phyloP scores from a whole-genome alignment of 2,888 invertebrate genomes.

The Drosophila percnosoma region DNA sequence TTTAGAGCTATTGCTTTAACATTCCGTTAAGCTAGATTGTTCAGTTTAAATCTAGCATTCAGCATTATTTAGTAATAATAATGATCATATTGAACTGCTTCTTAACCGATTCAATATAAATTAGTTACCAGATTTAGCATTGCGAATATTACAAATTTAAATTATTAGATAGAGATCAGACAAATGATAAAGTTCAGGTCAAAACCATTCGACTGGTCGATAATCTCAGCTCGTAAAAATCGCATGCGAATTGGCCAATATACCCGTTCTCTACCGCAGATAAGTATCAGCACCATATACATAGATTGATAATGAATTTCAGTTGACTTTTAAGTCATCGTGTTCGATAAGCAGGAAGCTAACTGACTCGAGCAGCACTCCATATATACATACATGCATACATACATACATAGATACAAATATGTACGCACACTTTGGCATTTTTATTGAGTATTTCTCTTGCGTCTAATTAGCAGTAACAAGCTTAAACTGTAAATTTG shows the following conservation, averaged over 20 bases:
- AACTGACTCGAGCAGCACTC: not conserved
- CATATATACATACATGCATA: not conserved
- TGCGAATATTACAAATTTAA: not conserved
- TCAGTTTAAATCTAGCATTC: not conserved
- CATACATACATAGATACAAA: not conserved
- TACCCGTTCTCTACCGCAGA: not conserved
- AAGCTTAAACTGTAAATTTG: not conserved
- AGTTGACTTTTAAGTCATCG: not conserved
- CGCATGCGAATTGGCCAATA: not conserved
- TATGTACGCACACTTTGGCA: not conserved
- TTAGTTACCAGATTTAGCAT: not conserved
- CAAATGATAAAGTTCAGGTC: not conserved
- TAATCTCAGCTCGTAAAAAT: not conserved
- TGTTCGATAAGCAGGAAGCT: not conserved
- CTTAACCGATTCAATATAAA: not conserved
- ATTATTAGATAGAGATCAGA: not conserved
- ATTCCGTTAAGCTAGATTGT: not conserved
- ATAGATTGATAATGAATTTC: not conserved
- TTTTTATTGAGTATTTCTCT: conserved; percentile 3
- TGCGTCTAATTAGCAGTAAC: not conserved
- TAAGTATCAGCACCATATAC: not conserved
- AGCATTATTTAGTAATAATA: not conserved
- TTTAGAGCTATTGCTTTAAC: not conserved
- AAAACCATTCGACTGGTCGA: not conserved
- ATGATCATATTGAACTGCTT: not conserved